These are phyloP conservation scores for Helicolenus hilgendorfi DNA, from an alignment of 2,797 vertebrate species.

Conservation along the genomic window DNA sequence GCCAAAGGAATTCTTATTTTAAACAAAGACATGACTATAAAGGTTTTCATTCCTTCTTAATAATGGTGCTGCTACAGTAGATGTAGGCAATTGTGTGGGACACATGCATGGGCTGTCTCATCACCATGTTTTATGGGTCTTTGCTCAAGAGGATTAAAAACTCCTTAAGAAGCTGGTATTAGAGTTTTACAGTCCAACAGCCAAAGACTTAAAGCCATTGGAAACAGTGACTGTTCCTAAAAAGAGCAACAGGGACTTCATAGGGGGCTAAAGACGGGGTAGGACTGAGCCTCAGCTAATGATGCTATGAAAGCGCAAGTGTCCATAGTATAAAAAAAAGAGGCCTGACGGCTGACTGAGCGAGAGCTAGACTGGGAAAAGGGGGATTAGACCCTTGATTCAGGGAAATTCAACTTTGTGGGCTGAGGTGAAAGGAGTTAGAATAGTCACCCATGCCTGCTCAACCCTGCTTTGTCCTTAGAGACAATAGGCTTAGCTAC, in stretches of 20 bases:
- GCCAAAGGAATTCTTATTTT: background rate
- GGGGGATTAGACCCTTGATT: constrained; percentile 85
- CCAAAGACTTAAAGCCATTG: constrained; percentile 80
- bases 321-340: constrained; percentile 67
- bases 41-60: constrained; percentile 11
- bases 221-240: constrained; percentile 78
- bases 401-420: constrained; percentile 81
- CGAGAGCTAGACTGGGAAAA: constrained; percentile 73
- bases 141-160: constrained; percentile 87
- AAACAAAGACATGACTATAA: background rate
- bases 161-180: constrained; percentile 82
- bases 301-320: constrained; percentile 78
- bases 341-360: constrained; percentile 78
- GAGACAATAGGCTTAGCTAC: constrained; percentile 86
- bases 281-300: constrained; percentile 86
- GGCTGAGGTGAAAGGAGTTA: constrained; percentile 77
- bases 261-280: constrained; percentile 70
- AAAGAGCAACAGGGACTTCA: constrained; percentile 86
- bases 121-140: constrained; percentile 79
- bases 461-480: constrained; percentile 84
- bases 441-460: constrained; percentile 78
- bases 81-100: constrained; percentile 45
- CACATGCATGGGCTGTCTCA: constrained; percentile 65
- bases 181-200: constrained; percentile 80
- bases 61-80: constrained; percentile 26